phyloP scores from a whole-genome alignment of 2,113 vertebrate genomes.

The Grantiella picta region DNA sequence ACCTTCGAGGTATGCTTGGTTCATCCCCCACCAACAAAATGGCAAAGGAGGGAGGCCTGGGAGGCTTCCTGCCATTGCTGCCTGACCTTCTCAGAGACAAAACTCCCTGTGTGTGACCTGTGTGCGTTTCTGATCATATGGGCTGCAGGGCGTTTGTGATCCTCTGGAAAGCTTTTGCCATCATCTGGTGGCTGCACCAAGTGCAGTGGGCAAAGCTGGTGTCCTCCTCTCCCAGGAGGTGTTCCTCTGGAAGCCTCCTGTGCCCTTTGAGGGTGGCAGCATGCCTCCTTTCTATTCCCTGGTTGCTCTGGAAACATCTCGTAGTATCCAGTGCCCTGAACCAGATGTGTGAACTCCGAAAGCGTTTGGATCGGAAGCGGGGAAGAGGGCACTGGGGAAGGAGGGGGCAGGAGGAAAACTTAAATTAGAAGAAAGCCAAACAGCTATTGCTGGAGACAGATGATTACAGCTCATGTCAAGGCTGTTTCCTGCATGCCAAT shows the following conservation, averaged over 20 bases:
- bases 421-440: slow-evolving; percentile 65
- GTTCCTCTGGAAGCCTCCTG: neutral
- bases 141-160: neutral
- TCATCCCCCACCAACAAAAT: neutral
- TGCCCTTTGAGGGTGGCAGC: neutral
- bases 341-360: neutral
- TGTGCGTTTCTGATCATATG: rapidly evolving
- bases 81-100: neutral
- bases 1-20: neutral
- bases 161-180: neutral
- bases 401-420: slow-evolving; percentile 1
- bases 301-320: neutral
- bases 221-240: neutral
- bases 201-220: neutral
- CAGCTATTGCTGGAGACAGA: slow-evolving; percentile 61
- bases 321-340: neutral
- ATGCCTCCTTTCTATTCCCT: neutral
- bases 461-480: slow-evolving; percentile 70
- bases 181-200: neutral
- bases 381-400: neutral
- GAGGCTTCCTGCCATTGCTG: neutral
- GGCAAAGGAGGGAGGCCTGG: neutral
- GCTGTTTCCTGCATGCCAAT: slow-evolving; percentile 70
- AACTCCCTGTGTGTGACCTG: rapidly evolving
- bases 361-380: neutral